Conservation (phyloP, 2,888 invertebrate genomes). For the Leptura quadrifasciata region DNA sequence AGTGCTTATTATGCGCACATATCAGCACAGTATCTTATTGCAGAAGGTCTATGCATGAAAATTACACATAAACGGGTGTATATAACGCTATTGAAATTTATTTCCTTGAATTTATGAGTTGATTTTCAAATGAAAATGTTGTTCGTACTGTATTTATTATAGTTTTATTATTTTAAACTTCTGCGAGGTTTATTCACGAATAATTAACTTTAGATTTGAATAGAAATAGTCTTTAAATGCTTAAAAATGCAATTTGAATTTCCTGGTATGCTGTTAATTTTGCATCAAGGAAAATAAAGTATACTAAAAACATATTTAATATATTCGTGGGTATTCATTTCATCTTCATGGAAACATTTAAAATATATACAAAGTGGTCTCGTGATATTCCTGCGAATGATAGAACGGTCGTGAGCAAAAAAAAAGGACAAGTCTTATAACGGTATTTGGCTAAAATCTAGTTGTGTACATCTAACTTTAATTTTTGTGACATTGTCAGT, state of each 20-base stretch:
- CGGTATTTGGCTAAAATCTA: no score
- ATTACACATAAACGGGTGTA: conserved; percentile 36
- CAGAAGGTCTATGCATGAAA: conserved; percentile 35
- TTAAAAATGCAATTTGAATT: neutral
- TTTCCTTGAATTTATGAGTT: conserved; percentile 39
- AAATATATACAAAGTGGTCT: no score
- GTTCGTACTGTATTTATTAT: conserved; percentile 9
- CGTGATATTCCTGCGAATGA: no score
- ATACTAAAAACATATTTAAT: neutral
- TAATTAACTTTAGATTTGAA: neutral
- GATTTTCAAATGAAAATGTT: conserved; percentile 34
- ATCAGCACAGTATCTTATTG: conserved; percentile 38
- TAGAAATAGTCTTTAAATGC: neutral
- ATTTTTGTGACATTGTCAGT: no score
- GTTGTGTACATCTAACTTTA: no score
- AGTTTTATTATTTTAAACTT: neutral
- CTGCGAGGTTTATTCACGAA: neutral
- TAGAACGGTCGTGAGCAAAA: no score
- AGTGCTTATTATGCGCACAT: conserved; percentile 34
- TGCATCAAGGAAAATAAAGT: neutral
- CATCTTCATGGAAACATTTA: no score
- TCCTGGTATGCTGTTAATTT: neutral
- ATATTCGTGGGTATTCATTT: neutral
- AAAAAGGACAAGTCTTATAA: no score
- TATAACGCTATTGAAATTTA: conserved; percentile 22